Evolutionary conservation across 1,140 invertebrate species (phyloP).

Genomic region (Trinorchestia longiramus): DNA sequence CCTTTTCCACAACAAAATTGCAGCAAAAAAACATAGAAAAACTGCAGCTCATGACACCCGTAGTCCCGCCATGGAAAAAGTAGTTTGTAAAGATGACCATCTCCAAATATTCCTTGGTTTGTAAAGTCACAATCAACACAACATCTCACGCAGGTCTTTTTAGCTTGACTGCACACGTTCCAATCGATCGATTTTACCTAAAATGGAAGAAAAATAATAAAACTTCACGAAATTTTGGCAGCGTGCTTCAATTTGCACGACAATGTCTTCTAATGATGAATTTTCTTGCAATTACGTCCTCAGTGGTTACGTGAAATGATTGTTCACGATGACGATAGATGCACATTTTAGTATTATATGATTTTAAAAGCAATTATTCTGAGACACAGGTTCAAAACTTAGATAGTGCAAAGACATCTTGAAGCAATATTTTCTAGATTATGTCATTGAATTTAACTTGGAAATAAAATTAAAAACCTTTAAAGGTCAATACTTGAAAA

Average conservation of each 20-base stretch:
- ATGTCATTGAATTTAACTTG: background rate
- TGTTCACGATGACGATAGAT: background rate
- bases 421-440: background rate
- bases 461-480: background rate
- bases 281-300: background rate
- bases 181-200: background rate
- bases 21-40: slow-evolving; percentile 7
- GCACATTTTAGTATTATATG: background rate
- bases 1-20: background rate
- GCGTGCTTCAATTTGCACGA: background rate
- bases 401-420: background rate
- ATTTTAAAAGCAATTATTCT: background rate
- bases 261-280: background rate
- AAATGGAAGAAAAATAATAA: background rate
- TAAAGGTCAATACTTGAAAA: background rate
- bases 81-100: slow-evolving; percentile 34
- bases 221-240: background rate
- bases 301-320: background rate
- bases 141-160: background rate
- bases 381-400: background rate
- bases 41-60: background rate
- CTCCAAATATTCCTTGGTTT: slow-evolving; percentile 52
- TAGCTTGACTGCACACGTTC: background rate
- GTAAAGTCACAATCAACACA: background rate
- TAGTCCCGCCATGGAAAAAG: background rate